A percentile compares a stretch with the other conserved stretches of the same genome.
These are phyloP conservation scores for Amphiprion ocellaris DNA, from an alignment of 2,113 vertebrate genomes.

Conservation along the genomic window DNA sequence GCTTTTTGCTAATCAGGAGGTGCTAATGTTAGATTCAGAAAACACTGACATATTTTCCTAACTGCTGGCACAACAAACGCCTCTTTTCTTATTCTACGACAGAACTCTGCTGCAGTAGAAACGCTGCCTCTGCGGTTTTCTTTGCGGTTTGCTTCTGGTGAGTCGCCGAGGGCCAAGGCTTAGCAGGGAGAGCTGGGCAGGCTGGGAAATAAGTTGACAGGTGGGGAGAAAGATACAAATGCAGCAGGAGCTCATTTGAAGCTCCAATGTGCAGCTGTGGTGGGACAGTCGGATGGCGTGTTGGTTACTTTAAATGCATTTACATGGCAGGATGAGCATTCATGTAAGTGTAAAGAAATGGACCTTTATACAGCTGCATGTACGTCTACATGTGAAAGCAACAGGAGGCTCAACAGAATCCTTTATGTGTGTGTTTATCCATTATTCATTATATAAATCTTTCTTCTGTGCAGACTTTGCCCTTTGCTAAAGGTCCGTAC, in stretches of 20 bases:
- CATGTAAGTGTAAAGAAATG: neutral
- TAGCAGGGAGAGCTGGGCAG: slow-evolving; percentile 24
- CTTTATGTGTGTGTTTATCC: neutral
- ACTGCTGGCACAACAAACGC: too few species aligned
- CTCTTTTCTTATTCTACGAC: neutral
- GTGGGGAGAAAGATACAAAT: slow-evolving; percentile 42
- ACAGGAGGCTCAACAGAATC: neutral
- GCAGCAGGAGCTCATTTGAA: slow-evolving; percentile 12
- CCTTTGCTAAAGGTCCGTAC: neutral
- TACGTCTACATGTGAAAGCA: rapidly evolving
- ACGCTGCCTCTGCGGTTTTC: slow-evolving; percentile 34
- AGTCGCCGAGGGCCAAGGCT: neutral
- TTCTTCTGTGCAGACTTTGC: slow-evolving; percentile 6
- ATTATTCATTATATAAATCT: slow-evolving; percentile 12
- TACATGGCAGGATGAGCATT: neutral
- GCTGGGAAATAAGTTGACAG: slow-evolving; percentile 48
- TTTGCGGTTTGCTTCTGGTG: neutral
- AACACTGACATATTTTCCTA: too few species aligned
- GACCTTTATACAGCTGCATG: neutral
- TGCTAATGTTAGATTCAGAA: neutral
- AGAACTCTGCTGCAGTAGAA: slow-evolving; percentile 11
- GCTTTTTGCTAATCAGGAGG: neutral
- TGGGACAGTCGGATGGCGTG: neutral
- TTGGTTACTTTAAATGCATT: neutral
- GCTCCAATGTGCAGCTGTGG: neutral